phyloP scores from a whole-genome alignment of 1,140 invertebrate species.

The Odontomachus brunneus region DNA sequence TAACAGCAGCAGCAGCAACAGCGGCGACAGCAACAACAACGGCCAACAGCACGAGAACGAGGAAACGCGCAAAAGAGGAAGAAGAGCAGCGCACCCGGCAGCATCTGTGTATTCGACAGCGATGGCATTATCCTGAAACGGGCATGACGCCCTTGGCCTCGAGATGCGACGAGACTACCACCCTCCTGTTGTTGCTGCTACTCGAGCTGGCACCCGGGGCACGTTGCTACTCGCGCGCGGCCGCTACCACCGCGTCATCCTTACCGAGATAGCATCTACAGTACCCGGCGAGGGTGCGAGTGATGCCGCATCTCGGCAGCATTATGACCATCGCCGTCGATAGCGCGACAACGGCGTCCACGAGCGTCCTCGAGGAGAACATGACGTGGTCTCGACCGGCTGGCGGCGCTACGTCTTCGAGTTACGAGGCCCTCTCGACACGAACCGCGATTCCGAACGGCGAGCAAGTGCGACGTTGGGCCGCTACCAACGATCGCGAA shows the following conservation, averaged over 20 bases:
- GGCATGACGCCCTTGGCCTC: constrained; percentile 83
- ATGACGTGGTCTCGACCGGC: constrained; percentile 80
- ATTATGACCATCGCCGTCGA: constrained; percentile 82
- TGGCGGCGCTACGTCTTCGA: constrained; percentile 67
- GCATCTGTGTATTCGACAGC: constrained; percentile 62
- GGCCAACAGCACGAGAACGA: background rate
- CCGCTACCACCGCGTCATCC: constrained; percentile 43
- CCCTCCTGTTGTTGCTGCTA: constrained; percentile 78
- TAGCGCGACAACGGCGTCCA: constrained; percentile 80
- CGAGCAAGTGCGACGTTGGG: constrained; percentile 14
- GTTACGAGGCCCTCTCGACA: constrained; percentile 59
- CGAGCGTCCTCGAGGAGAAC: constrained; percentile 82
- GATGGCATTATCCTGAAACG: constrained; percentile 81
- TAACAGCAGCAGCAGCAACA: too few relatives aligned
- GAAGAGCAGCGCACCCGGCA: constrained; percentile 19
- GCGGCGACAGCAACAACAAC: constrained; percentile 40
- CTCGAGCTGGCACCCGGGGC: constrained; percentile 74
- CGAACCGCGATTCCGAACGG: constrained; percentile 14
- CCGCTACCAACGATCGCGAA: constrained; percentile 6
- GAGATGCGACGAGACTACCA: constrained; percentile 83
- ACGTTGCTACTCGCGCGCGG: constrained; percentile 67
- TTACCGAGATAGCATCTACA: constrained; percentile 80
- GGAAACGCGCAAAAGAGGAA: constrained; percentile 14
- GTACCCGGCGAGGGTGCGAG: constrained; percentile 78
- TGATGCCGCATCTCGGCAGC: constrained; percentile 80